phyloP scores from a whole-genome alignment of 2,888 invertebrate genomes.

The Eucriotettix oculatus region DNA sequence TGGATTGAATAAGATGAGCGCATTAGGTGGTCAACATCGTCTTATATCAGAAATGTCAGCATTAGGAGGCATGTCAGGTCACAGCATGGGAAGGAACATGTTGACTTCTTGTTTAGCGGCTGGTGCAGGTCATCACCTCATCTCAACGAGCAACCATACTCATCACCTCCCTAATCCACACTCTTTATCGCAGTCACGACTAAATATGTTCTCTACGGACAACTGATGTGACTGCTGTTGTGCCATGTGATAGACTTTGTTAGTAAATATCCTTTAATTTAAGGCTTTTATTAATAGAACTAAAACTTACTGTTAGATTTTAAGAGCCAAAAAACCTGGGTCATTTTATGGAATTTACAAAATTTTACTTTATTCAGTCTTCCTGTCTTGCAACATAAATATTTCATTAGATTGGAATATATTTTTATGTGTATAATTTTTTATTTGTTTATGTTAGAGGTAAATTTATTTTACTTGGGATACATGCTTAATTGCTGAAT shows the following conservation, averaged over 20 bases:
- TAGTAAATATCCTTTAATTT: too few species aligned
- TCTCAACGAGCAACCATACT: constrained; percentile 1
- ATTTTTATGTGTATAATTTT: too few species aligned
- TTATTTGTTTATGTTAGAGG: too few species aligned
- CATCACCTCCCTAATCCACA: constrained; percentile 1
- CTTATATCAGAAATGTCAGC: constrained; percentile 6
- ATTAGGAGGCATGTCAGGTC: not conserved
- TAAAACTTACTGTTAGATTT: too few species aligned
- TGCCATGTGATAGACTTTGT: not conserved
- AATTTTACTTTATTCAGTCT: too few species aligned
- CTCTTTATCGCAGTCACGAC: constrained; percentile 2
- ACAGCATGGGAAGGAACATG: constrained; percentile 1
- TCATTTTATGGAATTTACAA: too few species aligned
- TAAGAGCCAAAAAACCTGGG: too few species aligned
- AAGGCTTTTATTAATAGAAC: too few species aligned
- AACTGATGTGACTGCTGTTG: not conserved
- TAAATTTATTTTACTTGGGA: too few species aligned
- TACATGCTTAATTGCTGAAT: too few species aligned
- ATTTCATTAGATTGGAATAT: too few species aligned
- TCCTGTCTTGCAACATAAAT: too few species aligned
- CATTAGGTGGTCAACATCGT: constrained; percentile 4
- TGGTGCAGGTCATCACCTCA: not conserved
- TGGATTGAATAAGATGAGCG: not conserved
- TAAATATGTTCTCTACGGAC: constrained; percentile 8
- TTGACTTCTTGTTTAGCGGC: constrained; percentile 4